Evolutionary conservation across 2,888 invertebrate genomes (phyloP), one percentile per base, ranked within the genome.

Genomic region (Piscicola geometra): DNA sequence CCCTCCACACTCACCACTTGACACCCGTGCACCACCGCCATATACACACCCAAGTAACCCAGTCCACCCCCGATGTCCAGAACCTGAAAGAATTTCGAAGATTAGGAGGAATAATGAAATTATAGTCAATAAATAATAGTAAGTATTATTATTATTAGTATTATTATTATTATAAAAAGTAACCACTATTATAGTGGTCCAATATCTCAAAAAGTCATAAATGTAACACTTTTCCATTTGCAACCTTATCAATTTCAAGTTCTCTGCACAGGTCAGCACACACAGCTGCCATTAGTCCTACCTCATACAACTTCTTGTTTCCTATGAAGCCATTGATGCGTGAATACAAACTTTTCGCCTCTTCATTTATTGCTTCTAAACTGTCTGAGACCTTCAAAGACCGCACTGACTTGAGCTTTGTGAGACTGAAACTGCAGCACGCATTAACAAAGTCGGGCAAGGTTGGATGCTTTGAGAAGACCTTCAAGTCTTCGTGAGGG

Each of bases 21-120:
- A 64, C 35, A 73, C 28, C 64, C 64, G 36, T 35, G 52, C 50
- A 71, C 50, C 33, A 64, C 32, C n/a, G 60, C n/a, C 64, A 73
- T 21, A 35, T 73, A 73, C 25, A 9, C 33, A 3, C 73, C 73
- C n/a, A 73, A 28, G 32, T 73, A 73, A 15, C 73, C 73, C 28
- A 73, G 28, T n/a, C 73, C 73, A 56, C 56, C 52, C 28, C 73
- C 73, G 15, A 73, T 64, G 36, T 73, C 73, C 47, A 73, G 36
- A 30, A 73, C 73, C 73, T 73, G 30, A 21, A 69, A 33, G 1
- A 41, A 70, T 15, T 47, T 47, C 21, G 12, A 47, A 47, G 21
- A 47, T 47, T 9, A 47, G 21, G 21, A 47, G 50, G 21, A 9
- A 9, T 47, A 47, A 47, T 47, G 9, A 21, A 15, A 15, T 47